These are phyloP conservation scores for Eristalis arbustorum DNA, from an alignment of 2,888 invertebrate species.

Conservation along the genomic window DNA sequence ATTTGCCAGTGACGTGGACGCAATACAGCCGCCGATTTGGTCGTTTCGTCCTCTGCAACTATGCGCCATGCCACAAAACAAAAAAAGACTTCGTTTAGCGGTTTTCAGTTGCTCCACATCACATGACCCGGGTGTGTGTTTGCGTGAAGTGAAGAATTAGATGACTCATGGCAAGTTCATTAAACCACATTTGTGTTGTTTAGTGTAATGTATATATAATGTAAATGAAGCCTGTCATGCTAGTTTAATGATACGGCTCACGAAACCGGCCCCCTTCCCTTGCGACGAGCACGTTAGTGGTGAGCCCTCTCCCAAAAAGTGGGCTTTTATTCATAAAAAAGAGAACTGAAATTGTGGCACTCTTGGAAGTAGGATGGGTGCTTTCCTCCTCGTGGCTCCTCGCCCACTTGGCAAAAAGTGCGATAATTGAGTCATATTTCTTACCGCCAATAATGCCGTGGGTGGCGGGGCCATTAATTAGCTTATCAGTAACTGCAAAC, in stretches of 20 bases:
- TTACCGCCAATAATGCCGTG: conserved; percentile 19
- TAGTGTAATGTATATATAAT: conserved; percentile 1
- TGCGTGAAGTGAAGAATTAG: neutral
- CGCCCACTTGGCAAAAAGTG: neutral
- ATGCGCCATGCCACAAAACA: neutral
- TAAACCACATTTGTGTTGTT: conserved; percentile 44
- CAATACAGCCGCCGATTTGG: conserved; percentile 11
- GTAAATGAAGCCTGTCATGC: conserved; percentile 51
- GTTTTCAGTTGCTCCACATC: neutral
- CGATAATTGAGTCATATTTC: conserved; percentile 59
- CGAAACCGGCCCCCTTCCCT: neutral
- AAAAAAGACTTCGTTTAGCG: neutral
- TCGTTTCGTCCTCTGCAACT: conserved; percentile 31
- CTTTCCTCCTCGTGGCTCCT: neutral
- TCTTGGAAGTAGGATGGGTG: neutral
- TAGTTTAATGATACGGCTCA: conserved; percentile 44
- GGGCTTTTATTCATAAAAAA: neutral
- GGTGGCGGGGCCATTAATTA: conserved; percentile 34
- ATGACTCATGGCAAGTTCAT: conserved; percentile 65
- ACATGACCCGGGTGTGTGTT: neutral
- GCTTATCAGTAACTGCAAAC: conserved; percentile 37
- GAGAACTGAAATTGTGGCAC: neutral
- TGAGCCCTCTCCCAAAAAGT: neutral
- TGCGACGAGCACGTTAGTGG: neutral
- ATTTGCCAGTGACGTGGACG: neutral